Base-by-base conservation (phyloP, 2,113 vertebrate genomes). In the Hydrochoerus hydrochaeris region DNA sequence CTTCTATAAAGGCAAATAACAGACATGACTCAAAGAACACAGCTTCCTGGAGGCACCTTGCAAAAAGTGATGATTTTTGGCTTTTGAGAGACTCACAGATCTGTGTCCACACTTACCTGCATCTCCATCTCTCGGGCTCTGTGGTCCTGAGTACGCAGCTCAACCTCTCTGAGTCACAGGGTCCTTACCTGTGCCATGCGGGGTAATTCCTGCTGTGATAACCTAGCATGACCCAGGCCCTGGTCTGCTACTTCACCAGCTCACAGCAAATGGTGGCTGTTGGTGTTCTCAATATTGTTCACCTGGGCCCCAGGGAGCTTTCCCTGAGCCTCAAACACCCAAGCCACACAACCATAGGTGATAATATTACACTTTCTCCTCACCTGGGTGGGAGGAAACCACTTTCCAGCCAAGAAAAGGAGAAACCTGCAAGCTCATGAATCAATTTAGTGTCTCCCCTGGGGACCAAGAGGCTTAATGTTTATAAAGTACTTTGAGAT, bases 401-500 rank as follows among this genome's bases (percentile, higher is more conserved):
- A 9, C 44, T 38, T 71, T 28, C 0, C 3, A 90, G 94, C 92
- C 90, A 81, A 92, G 88, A 92, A 95, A 67, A 93, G 54, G 54
- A 77, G 85, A 75, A 41, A 46, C 38, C 60, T 35, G 26, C n/a
- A n/a, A 86, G 83, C 54, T 89, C 57, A 7, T 9, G 54, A 82
- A 49, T 92, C 88, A 38, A 54, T 54, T 95, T 88, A 87, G 67
- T 8, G 11, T 88, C 95, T 94, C 81, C 92, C 94, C 95, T 85
- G 57, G 92, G 88, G 90, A 94, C 95, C 88, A 82, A 82, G 96
- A 96, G 94, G 90, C 90, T 97, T 92, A 87, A 95, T 96, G 97
- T 96, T 96, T 97, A 92, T 96, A 90, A 98, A 96, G 97, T 94
- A 95, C 90, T 97, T 97, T 52, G 96, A 97, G 97, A 95, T 94